Evolutionary conservation across 1,140 invertebrate species (phyloP).

Genomic region (Drosophila simulans): DNA sequence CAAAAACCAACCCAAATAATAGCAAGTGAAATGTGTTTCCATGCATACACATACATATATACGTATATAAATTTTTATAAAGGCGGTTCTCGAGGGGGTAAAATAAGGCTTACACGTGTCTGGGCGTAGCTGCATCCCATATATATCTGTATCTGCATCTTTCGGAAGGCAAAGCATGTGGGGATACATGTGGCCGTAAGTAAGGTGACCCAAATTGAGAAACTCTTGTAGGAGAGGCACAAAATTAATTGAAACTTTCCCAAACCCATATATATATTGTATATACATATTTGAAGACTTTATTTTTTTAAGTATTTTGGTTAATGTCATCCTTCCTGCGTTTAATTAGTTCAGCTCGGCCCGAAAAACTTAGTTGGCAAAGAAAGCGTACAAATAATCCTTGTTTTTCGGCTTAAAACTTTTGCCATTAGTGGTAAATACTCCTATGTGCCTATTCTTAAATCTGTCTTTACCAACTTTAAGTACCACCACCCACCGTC

Average conservation of each 20-base stretch:
- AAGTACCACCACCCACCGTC: slow-evolving; percentile 12
- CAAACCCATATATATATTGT: too few relatives aligned
- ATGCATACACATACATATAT: slow-evolving; percentile 32
- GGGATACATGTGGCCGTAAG: slow-evolving; percentile 23
- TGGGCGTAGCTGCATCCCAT: slow-evolving; percentile 28
- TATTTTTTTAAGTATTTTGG: not conserved
- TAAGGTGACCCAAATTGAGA: slow-evolving; percentile 46
- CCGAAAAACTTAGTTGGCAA: not conserved
- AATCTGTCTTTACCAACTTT: slow-evolving; percentile 21
- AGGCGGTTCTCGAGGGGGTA: slow-evolving; percentile 17
- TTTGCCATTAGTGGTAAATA: slow-evolving; percentile 18
- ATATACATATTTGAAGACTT: not conserved
- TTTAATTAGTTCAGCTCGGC: not conserved
- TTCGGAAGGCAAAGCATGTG: slow-evolving; percentile 5
- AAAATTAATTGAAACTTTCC: slow-evolving; percentile 11
- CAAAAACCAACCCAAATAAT: slow-evolving; percentile 45
- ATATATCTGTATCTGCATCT: slow-evolving; percentile 25
- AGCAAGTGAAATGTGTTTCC: slow-evolving; percentile 57
- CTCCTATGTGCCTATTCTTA: slow-evolving; percentile 9
- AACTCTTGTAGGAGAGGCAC: slow-evolving; percentile 1
- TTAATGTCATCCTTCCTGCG: not conserved
- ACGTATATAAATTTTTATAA: slow-evolving; percentile 44
- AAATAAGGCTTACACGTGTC: slow-evolving; percentile 42
- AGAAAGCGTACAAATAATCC: not conserved
- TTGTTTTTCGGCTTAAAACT: slow-evolving; percentile 16